Evolutionary conservation across 35 echinoderm and acorn worm species (phyloP).

Genomic region (Apostichopus californicus): DNA sequence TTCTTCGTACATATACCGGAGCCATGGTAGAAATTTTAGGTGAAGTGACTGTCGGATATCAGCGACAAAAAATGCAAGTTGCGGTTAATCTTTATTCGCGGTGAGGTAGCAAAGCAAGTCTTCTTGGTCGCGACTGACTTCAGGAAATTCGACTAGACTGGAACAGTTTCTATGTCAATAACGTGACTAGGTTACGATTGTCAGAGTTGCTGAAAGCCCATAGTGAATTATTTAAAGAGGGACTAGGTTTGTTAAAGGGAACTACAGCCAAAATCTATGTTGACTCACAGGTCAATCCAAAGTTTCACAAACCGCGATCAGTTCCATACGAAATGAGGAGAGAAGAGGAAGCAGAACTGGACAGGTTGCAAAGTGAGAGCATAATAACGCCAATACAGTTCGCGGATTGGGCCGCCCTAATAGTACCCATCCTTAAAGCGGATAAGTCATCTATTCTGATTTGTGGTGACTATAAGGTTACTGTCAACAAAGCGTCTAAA

Average conservation of each 20-base stretch:
- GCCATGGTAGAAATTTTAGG: neutral
- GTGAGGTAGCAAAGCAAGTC: slow-evolving; percentile 12
- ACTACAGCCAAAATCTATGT: neutral
- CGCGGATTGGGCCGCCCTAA: neutral
- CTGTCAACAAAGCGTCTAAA: slow-evolving; percentile 46
- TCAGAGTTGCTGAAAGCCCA: neutral
- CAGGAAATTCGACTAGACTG: slow-evolving; percentile 31
- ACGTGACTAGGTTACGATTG: neutral
- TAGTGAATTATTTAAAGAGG: slow-evolving; percentile 32
- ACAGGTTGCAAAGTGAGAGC: neutral
- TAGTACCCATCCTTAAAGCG: neutral
- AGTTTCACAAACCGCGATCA: no score
- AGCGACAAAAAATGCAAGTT: neutral
- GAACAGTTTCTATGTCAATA: neutral
- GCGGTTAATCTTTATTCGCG: neutral
- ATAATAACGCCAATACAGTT: no score
- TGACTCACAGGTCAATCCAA: no score
- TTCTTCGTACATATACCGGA: no score
- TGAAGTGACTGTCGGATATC: neutral
- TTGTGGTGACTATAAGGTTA: slow-evolving; percentile 48
- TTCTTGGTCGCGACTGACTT: slow-evolving; percentile 53
- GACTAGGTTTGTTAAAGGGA: slow-evolving; percentile 44
- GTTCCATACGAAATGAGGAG: slow-evolving; percentile 35
- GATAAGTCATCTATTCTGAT: slow-evolving; percentile 31
- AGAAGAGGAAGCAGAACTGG: slow-evolving; percentile 31